Base-by-base conservation (phyloP, 2,888 invertebrate species). In the Carcina quercana region DNA sequence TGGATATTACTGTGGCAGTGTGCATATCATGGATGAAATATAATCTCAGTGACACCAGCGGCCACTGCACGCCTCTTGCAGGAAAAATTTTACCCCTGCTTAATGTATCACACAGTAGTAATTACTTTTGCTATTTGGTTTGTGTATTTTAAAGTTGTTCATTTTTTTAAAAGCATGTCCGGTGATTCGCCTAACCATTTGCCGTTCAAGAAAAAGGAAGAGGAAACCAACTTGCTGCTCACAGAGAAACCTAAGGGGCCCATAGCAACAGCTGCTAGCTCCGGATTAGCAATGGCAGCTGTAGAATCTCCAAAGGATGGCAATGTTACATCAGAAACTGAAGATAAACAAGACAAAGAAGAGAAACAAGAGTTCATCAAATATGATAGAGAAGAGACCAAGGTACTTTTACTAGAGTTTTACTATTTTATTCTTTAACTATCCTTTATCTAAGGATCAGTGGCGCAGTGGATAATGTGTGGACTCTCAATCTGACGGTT, bases 191-290 rank as follows among this genome's bases (percentile, higher is more conserved):
- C 63, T 40, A 65, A 58, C 33, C 59, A 60, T 30, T 59, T 67
- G 40, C 45, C 59, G n/a, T 53, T 60, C 29, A 73, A 71, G 49
- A 74, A 71, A 33, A 72, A 70, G 47, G 73, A 78, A 40, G 76
- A 78, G 30, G 74, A 73, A 30, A 39, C 57, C 3, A 57, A 55
- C 32, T 50, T 70, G 14, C 43, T 74, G 13, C 53, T 65, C 28
- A 53, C 69, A 2, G 70, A 71, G 8, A 53, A 48, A 24, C 45
- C 56, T 17, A 60, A 57, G 36, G 45, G 40, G 28, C 52, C 59
- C 4, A 42, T 53, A 33, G 49, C 50, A 2, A 50, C 59, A 15
- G 42, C 47, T 25, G 33, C 45, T 39, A 20, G 40, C 34, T 50
- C 43, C 1, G 43, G 43, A n/a, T 41, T 46, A 12, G 47, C 41